Evolutionary conservation across 2,888 invertebrate genomes (phyloP).

Genomic region (Automeris io): DNA sequence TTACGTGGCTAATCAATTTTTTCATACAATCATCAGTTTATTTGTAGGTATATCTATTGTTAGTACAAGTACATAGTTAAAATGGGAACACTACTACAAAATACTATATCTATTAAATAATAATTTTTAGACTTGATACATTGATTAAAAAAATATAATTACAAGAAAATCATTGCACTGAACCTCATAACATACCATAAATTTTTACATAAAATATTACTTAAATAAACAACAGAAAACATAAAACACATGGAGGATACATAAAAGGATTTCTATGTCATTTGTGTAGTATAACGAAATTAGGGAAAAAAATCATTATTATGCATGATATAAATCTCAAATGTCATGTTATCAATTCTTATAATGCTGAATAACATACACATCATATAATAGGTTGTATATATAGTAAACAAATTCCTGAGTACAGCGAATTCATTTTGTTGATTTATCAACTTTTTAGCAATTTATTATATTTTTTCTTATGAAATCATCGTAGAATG

Average conservation of each 20-base stretch:
- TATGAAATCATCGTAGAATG: too few relatives aligned
- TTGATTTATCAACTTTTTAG: too few relatives aligned
- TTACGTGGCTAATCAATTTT: slow-evolving; percentile 74
- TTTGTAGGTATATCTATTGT: slow-evolving; percentile 29
- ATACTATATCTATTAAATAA: slow-evolving; percentile 40
- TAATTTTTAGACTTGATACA: slow-evolving; percentile 8
- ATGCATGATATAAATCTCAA: too few relatives aligned
- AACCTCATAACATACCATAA: slow-evolving; percentile 37
- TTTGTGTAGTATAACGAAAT: too few relatives aligned
- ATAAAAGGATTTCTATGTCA: too few relatives aligned
- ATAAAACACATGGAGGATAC: slow-evolving; percentile 9
- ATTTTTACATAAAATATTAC: slow-evolving; percentile 27
- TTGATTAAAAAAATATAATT: slow-evolving; percentile 10
- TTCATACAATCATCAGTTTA: slow-evolving; percentile 51
- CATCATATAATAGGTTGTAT: too few relatives aligned
- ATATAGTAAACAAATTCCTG: too few relatives aligned
- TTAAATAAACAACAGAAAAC: not conserved
- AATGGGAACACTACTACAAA: slow-evolving; percentile 50
- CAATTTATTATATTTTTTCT: too few relatives aligned
- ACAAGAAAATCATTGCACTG: slow-evolving; percentile 43
- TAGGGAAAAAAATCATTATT: too few relatives aligned
- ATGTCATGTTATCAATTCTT: too few relatives aligned
- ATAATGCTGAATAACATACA: too few relatives aligned
- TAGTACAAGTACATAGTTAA: slow-evolving; percentile 37
- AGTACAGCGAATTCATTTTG: too few relatives aligned